These are phyloP conservation scores for Papilio xuthus DNA, from an alignment of 1,140 invertebrate species.

Conservation along the genomic window DNA sequence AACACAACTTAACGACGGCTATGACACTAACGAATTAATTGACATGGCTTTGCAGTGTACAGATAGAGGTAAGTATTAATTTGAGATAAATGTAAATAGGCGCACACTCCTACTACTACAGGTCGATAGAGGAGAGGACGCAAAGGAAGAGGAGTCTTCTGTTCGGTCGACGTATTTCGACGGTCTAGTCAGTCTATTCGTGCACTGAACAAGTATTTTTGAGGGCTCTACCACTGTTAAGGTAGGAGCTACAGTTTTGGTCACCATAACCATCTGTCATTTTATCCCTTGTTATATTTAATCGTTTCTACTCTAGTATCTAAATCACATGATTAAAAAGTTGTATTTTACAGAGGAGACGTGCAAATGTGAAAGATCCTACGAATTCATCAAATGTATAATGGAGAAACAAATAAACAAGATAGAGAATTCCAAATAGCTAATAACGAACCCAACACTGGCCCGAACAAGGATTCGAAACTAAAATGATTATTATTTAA, in stretches of 20 bases:
- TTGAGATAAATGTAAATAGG: no score
- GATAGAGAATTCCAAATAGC: conserved; percentile 40
- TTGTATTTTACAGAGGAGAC: conserved; percentile 65
- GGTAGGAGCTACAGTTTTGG: no score
- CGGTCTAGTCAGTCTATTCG: no score
- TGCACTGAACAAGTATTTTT: no score
- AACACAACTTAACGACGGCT: conserved; percentile 46
- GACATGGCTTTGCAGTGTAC: conserved; percentile 59
- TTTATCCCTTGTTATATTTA: no score
- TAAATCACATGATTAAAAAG: no score
- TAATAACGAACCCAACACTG: neutral
- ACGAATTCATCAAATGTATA: conserved; percentile 69
- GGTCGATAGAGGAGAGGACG: no score
- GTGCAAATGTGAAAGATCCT: conserved; percentile 69
- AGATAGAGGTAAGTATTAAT: conserved; percentile 57
- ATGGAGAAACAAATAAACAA: conserved; percentile 66
- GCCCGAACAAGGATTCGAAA: neutral
- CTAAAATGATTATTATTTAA: neutral
- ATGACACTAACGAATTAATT: conserved; percentile 48
- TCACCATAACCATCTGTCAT: no score
- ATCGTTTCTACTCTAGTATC: neutral
- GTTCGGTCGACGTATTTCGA: no score
- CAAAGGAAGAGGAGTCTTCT: no score
- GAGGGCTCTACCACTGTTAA: no score
- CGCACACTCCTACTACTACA: no score